Conservation (phyloP, 2,888 invertebrate species). For the Drosophila seclusa region DNA sequence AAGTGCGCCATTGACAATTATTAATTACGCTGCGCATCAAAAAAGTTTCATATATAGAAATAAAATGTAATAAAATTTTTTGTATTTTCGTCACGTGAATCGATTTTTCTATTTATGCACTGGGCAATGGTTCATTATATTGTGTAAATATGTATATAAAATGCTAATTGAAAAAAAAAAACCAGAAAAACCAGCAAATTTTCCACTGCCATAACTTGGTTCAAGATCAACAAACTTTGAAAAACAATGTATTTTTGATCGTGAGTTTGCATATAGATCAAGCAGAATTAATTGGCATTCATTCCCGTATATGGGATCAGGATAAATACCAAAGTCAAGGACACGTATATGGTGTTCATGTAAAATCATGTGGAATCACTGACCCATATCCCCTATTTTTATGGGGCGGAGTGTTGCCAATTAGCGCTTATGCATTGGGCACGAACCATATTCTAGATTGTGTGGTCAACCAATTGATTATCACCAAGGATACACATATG, state of each 20-base stretch:
- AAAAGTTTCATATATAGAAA: constrained; percentile 10
- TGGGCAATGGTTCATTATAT: neutral
- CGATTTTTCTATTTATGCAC: neutral
- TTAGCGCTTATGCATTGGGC: constrained; percentile 50
- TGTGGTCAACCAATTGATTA: constrained; percentile 70
- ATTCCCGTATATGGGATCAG: neutral
- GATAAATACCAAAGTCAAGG: constrained; percentile 22
- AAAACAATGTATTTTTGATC: neutral
- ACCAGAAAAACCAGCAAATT: neutral
- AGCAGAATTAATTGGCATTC: neutral
- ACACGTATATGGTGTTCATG: neutral
- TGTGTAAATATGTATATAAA: neutral
- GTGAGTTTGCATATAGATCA: neutral
- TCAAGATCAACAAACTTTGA: neutral
- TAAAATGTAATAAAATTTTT: constrained; percentile 43
- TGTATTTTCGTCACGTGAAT: constrained; percentile 45
- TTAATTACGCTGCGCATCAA: constrained; percentile 13
- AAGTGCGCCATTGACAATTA: constrained; percentile 13
- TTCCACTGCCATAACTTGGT: neutral
- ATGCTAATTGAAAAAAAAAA: neutral
- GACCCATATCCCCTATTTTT: constrained; percentile 16
- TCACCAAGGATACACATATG: constrained; percentile 74
- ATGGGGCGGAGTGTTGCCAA: constrained; percentile 35
- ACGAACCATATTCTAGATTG: constrained; percentile 45
- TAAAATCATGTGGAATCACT: constrained; percentile 6